phyloP scores from a whole-genome alignment of 2,797 vertebrate species.

The Lutjanus argentimaculatus region DNA sequence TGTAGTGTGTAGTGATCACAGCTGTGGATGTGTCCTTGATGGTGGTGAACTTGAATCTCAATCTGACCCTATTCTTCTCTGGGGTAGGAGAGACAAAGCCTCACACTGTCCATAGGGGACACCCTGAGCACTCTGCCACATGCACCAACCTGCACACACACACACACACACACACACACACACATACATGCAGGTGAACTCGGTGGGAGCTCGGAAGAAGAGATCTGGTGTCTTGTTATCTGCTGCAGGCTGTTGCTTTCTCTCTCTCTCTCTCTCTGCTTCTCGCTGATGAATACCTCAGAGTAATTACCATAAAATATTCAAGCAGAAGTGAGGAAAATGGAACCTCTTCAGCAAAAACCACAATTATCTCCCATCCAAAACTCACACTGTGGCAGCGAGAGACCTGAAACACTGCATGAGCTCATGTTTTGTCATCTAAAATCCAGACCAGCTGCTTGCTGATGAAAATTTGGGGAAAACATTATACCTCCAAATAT shows the following conservation, averaged over 20 bases:
- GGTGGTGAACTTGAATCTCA: conserved; percentile 56
- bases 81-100: conserved; percentile 42
- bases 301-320: conserved; percentile 57
- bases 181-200: conserved; percentile 47
- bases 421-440: neutral
- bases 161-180: conserved; percentile 30
- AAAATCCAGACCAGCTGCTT: conserved; percentile 2
- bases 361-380: conserved; percentile 26
- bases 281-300: conserved; percentile 31
- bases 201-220: conserved; percentile 35
- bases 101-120: conserved; percentile 27
- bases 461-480: conserved; percentile 3
- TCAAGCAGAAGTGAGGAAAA: conserved; percentile 30
- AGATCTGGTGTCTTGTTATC: conserved; percentile 62
- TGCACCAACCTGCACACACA: conserved; percentile 12
- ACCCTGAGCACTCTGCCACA: conserved; percentile 20
- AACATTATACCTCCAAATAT: neutral
- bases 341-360: conserved; percentile 23
- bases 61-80: conserved; percentile 53
- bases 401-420: neutral
- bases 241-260: conserved; percentile 42
- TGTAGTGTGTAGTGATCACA: conserved; percentile 40
- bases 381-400: neutral
- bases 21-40: conserved; percentile 47
- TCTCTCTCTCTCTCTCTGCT: conserved; percentile 36